A percentile compares a stretch with the other conserved stretches of the same genome.
Conservation (phyloP, 2,888 invertebrate species). For the Sphaerophoria taeniata region DNA sequence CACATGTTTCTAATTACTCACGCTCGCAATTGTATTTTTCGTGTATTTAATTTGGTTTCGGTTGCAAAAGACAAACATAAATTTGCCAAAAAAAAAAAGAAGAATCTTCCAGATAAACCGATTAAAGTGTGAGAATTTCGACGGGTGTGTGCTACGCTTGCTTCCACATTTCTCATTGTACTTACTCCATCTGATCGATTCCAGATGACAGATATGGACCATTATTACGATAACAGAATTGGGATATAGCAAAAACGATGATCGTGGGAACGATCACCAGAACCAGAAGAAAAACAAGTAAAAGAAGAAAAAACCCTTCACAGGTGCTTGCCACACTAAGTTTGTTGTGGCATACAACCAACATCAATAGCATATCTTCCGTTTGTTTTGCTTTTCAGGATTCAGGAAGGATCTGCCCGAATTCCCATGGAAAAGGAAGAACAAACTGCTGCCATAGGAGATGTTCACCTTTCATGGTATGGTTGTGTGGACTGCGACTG, state of each 20-base stretch:
- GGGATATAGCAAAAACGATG: no score
- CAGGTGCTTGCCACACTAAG: conserved; percentile 69
- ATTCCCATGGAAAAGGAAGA: conserved; percentile 21
- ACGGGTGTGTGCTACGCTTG: conserved; percentile 35
- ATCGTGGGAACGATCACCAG: conserved; percentile 54
- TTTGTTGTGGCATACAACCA: conserved; percentile 59
- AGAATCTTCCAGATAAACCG: conserved; percentile 20
- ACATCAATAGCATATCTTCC: conserved; percentile 36
- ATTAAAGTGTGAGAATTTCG: conserved; percentile 47
- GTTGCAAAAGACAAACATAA: neutral
- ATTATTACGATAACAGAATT: conserved; percentile 17
- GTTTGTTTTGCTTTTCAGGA: conserved; percentile 7
- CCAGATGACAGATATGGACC: conserved; percentile 56
- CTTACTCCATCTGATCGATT: conserved; percentile 30
- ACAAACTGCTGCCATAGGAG: neutral
- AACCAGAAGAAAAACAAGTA: conserved; percentile 9
- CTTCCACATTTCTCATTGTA: conserved; percentile 21
- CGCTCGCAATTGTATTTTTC: neutral
- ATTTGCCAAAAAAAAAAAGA: conserved; percentile 12
- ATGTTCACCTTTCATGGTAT: no score
- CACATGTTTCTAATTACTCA: conserved; percentile 44
- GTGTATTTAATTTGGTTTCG: neutral
- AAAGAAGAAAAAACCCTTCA: conserved; percentile 33
- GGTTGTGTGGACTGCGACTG: neutral
- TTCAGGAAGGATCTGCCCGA: conserved; percentile 45